Base-by-base conservation (phyloP, 2,888 invertebrate species). In the Scrobipalpa costella region DNA sequence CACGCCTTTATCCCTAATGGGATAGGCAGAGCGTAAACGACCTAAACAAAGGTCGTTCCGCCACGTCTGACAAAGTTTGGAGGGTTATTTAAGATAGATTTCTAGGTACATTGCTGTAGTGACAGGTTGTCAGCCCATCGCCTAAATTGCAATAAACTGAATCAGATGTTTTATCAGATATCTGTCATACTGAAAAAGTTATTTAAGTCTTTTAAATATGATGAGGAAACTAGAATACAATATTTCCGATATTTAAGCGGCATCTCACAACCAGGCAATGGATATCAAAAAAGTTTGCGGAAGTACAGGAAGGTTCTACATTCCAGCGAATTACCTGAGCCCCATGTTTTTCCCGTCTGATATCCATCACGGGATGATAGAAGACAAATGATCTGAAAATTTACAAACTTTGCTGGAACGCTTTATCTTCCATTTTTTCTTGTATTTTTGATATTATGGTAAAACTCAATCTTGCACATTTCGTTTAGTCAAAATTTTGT, bases 331-430 rank as follows among this genome's bases (percentile, higher is more conserved):
- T 71, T 71, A 75, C 73, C 74, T 74, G 76, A 67, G 66, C 34
- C 67, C 72, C 66, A 73, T 73, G 76, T 79, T 79, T 75, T 77
- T 71, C 72, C 69, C 66, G 63, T 64, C 65, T 70, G 66, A 71
- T 76, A 76, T 79, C 76, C 68, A 77, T 79, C 77, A 77, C 73
- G 69, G 67, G 52, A 21, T 21, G 21, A 70, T 67, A 62, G 66
- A 72, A 76, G 76, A 80, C 72, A 79, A 80, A 79, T 78, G 76
- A 71, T 70, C 73, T 71, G 76, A 70, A 67, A 72, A 68, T 69
- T 71, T 75, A 73, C 74, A 69, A 71, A 71, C 40, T 40, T 40
- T 40, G 40, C 40, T 40, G 13, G 11, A 40, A 40, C 40, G 44
- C 15, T 36, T 36, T 9, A 15, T 44, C 15, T 40, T 13, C 13